These are phyloP conservation scores for Heterotilapia buettikoferi DNA, from an alignment of 2,113 vertebrate species.

Conservation along the genomic window DNA sequence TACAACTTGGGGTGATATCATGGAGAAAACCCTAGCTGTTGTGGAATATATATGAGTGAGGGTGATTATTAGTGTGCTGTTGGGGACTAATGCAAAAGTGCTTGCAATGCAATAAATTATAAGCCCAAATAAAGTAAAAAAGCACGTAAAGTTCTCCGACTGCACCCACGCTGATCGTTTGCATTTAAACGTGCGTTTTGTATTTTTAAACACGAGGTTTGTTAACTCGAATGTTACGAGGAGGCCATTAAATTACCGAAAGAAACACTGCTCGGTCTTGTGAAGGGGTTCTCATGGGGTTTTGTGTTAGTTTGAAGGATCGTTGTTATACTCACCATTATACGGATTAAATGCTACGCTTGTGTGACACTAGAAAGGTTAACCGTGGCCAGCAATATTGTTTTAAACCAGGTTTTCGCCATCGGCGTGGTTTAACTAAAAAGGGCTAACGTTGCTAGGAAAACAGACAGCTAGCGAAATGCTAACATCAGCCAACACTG, in stretches of 20 bases:
- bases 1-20: background rate
- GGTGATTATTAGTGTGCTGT: background rate
- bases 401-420: background rate
- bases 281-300: background rate
- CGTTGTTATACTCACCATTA: background rate
- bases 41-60: background rate
- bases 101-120: background rate
- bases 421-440: background rate
- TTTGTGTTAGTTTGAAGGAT: background rate
- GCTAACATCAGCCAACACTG: background rate
- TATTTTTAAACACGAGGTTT: background rate
- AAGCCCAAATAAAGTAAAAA: background rate
- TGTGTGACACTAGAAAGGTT: background rate
- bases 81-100: background rate
- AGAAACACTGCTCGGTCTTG: background rate
- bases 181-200: background rate
- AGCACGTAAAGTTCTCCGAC: background rate
- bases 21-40: background rate
- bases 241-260: background rate
- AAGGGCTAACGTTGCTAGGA: slow-evolving; percentile 5
- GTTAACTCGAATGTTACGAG: background rate
- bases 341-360: background rate
- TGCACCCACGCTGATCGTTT: background rate
- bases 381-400: background rate
- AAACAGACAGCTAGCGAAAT: background rate